phyloP scores from a whole-genome alignment of 1,140 invertebrate species.

The Stegodyphus mimosarum region DNA sequence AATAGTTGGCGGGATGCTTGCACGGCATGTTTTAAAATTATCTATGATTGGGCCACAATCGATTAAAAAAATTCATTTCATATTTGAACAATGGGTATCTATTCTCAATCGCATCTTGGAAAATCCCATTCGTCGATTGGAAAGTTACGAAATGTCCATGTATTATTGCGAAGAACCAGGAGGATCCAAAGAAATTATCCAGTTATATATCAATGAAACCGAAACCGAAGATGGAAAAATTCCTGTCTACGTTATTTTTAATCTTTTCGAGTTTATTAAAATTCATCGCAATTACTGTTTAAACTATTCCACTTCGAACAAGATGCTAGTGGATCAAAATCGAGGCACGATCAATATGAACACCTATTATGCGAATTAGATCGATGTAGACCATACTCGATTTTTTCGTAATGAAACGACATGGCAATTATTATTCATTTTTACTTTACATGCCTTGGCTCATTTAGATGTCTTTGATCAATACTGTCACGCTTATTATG shows the following conservation, averaged over 20 bases:
- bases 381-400: neutral
- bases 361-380: neutral
- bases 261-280: neutral
- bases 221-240: too few relatives aligned
- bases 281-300: neutral
- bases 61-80: neutral
- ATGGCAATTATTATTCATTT: slow-evolving; percentile 14
- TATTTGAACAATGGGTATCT: slow-evolving; percentile 2
- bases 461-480: slow-evolving; percentile 32
- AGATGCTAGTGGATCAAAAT: slow-evolving; percentile 12
- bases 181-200: slow-evolving; percentile 13
- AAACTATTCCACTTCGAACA: neutral
- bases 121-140: neutral
- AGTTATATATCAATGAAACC: slow-evolving; percentile 4
- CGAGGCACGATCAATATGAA: slow-evolving; percentile 41
- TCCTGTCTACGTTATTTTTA: slow-evolving; percentile 8
- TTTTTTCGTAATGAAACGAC: slow-evolving; percentile 2
- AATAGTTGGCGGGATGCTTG: neutral
- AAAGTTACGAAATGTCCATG: neutral
- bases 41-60: neutral
- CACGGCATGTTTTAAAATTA: neutral
- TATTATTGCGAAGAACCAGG: neutral
- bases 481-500: slow-evolving; percentile 22
- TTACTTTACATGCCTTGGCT: slow-evolving; percentile 11
- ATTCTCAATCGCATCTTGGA: neutral